A percentile compares a stretch with the other conserved stretches of the same genome.
Evolutionary conservation across 2,888 invertebrate genomes (phyloP).

Genomic region (Belgica antarctica): DNA sequence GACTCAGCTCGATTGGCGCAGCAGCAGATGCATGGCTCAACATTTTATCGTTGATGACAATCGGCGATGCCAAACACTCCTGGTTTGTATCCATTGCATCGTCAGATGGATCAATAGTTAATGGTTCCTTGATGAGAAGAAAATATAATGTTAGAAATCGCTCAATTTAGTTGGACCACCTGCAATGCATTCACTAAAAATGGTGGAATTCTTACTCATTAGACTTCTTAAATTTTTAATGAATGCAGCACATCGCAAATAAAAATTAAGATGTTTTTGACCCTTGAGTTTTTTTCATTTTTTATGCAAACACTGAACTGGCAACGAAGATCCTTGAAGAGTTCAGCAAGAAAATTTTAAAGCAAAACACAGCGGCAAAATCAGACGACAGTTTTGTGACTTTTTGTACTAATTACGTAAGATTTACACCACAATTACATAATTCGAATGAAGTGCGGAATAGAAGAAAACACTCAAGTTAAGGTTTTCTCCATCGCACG

Average conservation of each 20-base stretch:
- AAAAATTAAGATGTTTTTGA: neutral
- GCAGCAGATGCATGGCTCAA: slow-evolving; percentile 21
- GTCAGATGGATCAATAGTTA: slow-evolving; percentile 32
- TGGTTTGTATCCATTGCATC: neutral
- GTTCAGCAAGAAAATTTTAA: neutral
- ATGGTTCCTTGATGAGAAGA: slow-evolving; percentile 26
- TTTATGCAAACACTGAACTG: neutral
- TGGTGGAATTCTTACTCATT: neutral
- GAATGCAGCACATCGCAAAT: neutral
- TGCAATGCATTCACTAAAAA: slow-evolving; percentile 5
- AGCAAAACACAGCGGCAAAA: neutral
- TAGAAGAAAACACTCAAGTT: too few relatives aligned
- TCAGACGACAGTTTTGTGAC: slow-evolving; percentile 4
- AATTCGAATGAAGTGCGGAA: too few relatives aligned
- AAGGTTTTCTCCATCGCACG: too few relatives aligned
- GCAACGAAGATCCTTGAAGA: neutral
- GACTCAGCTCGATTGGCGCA: neutral
- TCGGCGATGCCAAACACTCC: slow-evolving; percentile 38
- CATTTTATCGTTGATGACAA: slow-evolving; percentile 43
- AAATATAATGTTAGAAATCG: slow-evolving; percentile 10
- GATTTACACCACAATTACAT: slow-evolving; percentile 2
- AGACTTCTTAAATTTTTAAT: neutral
- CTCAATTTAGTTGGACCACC: neutral
- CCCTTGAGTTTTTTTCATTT: neutral
- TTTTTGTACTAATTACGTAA: neutral